Percentiles rank a stretch among this genome's conserved stretches.
phyloP scores from a whole-genome alignment of 2,797 vertebrate species.

The Xenopus petersii region DNA sequence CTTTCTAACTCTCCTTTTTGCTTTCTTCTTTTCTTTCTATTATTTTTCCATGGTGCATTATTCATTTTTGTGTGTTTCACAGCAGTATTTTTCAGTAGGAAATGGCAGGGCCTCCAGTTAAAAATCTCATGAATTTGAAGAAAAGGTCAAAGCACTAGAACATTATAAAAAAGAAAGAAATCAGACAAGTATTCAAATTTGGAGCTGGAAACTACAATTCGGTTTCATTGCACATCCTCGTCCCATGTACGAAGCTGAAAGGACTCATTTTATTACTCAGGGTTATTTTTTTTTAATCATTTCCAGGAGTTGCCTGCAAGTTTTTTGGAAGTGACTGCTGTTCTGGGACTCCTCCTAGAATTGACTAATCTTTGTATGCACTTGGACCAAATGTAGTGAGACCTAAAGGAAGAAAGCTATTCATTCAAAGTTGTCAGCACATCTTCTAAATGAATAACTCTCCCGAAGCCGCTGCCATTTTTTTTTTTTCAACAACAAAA shows the following conservation, averaged over 20 bases:
- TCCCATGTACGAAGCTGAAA: conserved; percentile 53
- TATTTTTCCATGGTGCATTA: too few species aligned
- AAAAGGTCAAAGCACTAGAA: background rate
- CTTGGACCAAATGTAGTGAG: conserved; percentile 47
- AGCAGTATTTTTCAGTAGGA: too few species aligned
- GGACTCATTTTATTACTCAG: conserved; percentile 23
- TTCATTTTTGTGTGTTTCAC: too few species aligned
- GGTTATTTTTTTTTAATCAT: conserved; percentile 51
- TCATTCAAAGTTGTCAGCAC: conserved; percentile 61
- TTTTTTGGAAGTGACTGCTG: conserved; percentile 54
- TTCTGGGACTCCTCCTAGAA: conserved; percentile 54
- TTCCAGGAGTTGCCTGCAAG: conserved; percentile 58
- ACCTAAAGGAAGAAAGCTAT: conserved; percentile 55
- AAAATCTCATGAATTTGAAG: background rate
- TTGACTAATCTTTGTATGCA: conserved; percentile 56
- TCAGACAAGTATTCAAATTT: conserved; percentile 51
- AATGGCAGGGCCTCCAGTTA: too few species aligned
- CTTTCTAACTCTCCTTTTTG: too few species aligned
- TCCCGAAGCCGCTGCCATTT: background rate
- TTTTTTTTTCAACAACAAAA: conserved; percentile 48
- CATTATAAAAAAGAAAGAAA: conserved; percentile 47
- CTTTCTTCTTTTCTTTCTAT: too few species aligned
- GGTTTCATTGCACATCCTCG: conserved; percentile 43
- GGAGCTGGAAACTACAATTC: conserved; percentile 43
- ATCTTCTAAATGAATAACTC: conserved; percentile 54